Evolutionary conservation across 2,888 invertebrate genomes (phyloP).

Genomic region (Hedya salicella): DNA sequence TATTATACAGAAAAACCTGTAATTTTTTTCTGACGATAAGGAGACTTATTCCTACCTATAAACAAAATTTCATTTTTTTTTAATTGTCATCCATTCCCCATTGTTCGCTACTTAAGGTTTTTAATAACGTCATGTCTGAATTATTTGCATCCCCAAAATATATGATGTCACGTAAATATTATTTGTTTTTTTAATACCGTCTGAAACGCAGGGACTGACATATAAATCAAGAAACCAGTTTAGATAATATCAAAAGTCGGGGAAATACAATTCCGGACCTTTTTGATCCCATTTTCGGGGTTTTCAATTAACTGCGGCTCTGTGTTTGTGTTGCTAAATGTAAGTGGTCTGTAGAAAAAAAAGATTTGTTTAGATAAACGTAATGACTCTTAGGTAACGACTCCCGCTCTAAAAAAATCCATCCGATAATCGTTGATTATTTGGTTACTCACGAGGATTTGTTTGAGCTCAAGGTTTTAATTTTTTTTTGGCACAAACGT

Average conservation of each 20-base stretch:
- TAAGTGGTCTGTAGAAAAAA: not conserved
- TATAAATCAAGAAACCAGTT: constrained; percentile 43
- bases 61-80: too few species aligned
- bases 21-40: too few species aligned
- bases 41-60: too few species aligned
- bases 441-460: too few species aligned
- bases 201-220: constrained; percentile 18
- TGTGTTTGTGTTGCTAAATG: constrained; percentile 9
- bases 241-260: constrained; percentile 41
- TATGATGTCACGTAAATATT: not conserved
- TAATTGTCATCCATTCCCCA: too few species aligned
- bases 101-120: too few species aligned
- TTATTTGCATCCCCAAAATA: constrained; percentile 2
- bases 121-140: too few species aligned
- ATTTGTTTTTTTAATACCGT: constrained; percentile 13
- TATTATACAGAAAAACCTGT: too few species aligned
- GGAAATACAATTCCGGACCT: constrained; percentile 31
- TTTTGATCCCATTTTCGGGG: constrained; percentile 30
- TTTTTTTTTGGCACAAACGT: too few species aligned
- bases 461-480: too few species aligned
- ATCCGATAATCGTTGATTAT: not conserved
- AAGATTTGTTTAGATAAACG: not conserved
- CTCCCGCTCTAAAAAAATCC: too few species aligned
- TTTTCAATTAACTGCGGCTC: constrained; percentile 35
- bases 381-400: too few species aligned